A percentile compares a stretch with the other conserved stretches of the same genome.
phyloP scores from a whole-genome alignment of 2,888 invertebrate genomes.

The Acronicta psi region DNA sequence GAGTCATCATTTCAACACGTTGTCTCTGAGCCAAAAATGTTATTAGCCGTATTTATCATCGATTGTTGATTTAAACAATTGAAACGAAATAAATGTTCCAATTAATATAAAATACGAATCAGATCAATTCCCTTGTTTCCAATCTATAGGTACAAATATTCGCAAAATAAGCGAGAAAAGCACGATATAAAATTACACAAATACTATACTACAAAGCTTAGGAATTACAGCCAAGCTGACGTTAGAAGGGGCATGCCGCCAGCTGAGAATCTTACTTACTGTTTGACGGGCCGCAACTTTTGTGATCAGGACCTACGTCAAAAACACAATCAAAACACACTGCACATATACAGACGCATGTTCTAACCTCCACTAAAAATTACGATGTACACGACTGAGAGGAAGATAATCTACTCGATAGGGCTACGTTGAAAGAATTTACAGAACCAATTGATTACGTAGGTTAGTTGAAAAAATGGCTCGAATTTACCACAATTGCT shows the following conservation, averaged over 20 bases:
- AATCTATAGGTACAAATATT: conserved; percentile 56
- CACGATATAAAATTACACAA: conserved; percentile 69
- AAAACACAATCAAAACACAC: conserved; percentile 88
- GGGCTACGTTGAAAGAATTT: conserved; percentile 75
- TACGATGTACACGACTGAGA: conserved; percentile 69
- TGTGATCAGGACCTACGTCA: conserved; percentile 89
- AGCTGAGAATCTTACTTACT: conserved; percentile 86
- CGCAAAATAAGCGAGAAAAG: conserved; percentile 73
- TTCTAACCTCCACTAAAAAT: conserved; percentile 68
- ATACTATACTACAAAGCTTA: conserved; percentile 80
- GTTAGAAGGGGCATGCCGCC: conserved; percentile 81
- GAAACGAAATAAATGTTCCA: conserved; percentile 8
- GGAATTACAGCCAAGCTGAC: conserved; percentile 81
- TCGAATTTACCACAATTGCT: conserved; percentile 81
- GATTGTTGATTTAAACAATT: conserved; percentile 61
- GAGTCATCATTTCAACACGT: conserved; percentile 68
- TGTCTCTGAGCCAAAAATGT: conserved; percentile 74
- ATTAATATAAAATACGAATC: conserved; percentile 15
- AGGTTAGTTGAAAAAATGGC: conserved; percentile 83
- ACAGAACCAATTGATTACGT: conserved; percentile 62
- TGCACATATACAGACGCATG: conserved; percentile 78
- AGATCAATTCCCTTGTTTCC: conserved; percentile 49
- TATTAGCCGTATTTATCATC: conserved; percentile 71
- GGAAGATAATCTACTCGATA: conserved; percentile 70
- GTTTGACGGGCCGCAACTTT: conserved; percentile 87